Base-by-base conservation (phyloP, 2,888 invertebrate species). In the Dryadula phaetusa region DNA sequence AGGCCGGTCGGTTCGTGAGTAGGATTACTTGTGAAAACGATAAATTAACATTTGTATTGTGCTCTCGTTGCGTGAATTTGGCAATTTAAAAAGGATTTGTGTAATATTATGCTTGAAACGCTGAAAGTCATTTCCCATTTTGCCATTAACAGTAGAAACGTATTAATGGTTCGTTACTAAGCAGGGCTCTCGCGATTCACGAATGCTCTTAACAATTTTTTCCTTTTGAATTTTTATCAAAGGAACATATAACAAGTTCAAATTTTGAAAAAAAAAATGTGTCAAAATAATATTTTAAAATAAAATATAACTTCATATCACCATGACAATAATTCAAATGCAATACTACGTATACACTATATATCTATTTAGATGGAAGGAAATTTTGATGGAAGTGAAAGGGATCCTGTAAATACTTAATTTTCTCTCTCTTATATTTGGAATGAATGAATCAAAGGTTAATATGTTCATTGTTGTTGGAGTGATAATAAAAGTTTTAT, bases 81-180 rank as follows among this genome's bases (percentile, higher is more conserved):
- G 37, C 42, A 53, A 40, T 53, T 62, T 44, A 42, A 40, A 63
- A 56, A 56, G 22, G 56, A 56, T 56, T 56, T 40, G 56, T 56
- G 40, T 56, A 56, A 40, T 56, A 56, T 56, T 56, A 56, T 56
- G 56, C 40, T 40, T 40, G 37, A n/a, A 54, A 54, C 37, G 40
- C 8, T 56, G 56, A 25, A 56, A 56, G 40, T 56, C 56, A 56
- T 56, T 56, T 40, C 25, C 56, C 52, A 52, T 56, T 40, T 22
- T 22, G 4, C 56, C 25, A 5, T 22, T 40, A 5, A 56, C n/a
- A 40, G 40, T 22, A 6, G n/a, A 56, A 56, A 56, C 40, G 40
- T 56, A 56, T 56, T 56, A 56, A 56, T 56, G 25, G 37, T 40
- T 12, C 25, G n/a, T 25, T 56, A 16, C 52, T 32, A 16, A 56